A percentile compares a stretch with the other conserved stretches of the same genome.
These are phyloP conservation scores for Sinocyclocheilus anophthalmus DNA, from an alignment of 2,113 vertebrate genomes.

Conservation along the genomic window DNA sequence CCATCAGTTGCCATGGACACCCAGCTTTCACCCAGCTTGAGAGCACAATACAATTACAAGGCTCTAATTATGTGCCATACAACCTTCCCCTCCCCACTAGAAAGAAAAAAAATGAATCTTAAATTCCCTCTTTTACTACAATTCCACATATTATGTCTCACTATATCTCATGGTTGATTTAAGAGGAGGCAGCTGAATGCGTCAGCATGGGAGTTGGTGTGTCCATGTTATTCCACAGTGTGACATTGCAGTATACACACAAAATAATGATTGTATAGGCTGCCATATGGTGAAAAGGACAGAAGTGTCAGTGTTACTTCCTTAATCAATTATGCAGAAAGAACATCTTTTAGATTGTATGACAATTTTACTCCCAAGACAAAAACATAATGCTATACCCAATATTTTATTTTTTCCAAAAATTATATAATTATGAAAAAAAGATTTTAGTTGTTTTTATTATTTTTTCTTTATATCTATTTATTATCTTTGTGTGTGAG, in stretches of 20 bases:
- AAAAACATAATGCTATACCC: no score
- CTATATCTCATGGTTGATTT: neutral
- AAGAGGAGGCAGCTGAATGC: neutral
- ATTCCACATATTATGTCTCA: conserved; percentile 1
- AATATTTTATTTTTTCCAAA: no score
- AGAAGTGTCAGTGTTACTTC: neutral
- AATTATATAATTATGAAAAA: no score
- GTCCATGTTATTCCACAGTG: neutral
- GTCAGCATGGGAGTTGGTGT: neutral
- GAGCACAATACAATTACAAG: conserved; percentile 52
- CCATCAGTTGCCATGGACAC: conserved; percentile 62
- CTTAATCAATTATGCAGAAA: no score
- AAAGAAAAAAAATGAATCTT: conserved; percentile 23
- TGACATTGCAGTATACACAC: neutral
- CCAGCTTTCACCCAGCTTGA: conserved; percentile 47
- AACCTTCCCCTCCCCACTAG: neutral
- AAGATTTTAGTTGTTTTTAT: no score
- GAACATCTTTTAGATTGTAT: no score
- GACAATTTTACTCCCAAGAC: no score
- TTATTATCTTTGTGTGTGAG: no score
- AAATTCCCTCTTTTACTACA: conserved; percentile 22
- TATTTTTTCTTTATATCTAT: no score
- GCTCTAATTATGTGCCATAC: conserved; percentile 52
- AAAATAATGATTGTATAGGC: neutral
- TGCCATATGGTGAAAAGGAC: neutral